These are phyloP conservation scores for Adrianichthys oophorus DNA, from an alignment of 2,797 vertebrate species.

Conservation along the genomic window DNA sequence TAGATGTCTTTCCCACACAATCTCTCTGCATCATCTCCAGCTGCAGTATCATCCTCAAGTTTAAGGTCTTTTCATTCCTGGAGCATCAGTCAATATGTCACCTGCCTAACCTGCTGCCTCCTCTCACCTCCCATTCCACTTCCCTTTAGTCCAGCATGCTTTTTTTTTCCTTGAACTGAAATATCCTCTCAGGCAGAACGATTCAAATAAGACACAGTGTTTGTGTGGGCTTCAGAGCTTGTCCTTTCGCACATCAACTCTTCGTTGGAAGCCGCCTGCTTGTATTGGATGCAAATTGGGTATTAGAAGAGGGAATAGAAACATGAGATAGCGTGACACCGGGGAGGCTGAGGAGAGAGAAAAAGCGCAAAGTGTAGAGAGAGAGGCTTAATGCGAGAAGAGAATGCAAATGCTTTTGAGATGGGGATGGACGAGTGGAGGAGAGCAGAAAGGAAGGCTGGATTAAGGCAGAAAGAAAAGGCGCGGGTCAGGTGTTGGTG, in stretches of 20 bases:
- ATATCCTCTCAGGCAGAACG: slow-evolving; percentile 27
- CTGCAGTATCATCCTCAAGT: slow-evolving; percentile 29
- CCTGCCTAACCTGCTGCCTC: slow-evolving; percentile 38
- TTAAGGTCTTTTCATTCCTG: slow-evolving; percentile 44
- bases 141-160: slow-evolving; percentile 5
- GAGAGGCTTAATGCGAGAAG: slow-evolving; percentile 60
- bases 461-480: slow-evolving; percentile 60
- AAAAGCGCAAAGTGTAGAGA: slow-evolving; percentile 53
- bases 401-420: slow-evolving; percentile 77
- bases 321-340: slow-evolving; percentile 58
- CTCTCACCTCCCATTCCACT: slow-evolving; percentile 19
- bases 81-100: slow-evolving; percentile 44
- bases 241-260: slow-evolving; percentile 47
- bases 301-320: slow-evolving; percentile 65
- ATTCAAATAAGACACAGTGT: slow-evolving; percentile 50
- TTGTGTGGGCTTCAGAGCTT: slow-evolving; percentile 47
- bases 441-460: slow-evolving; percentile 47
- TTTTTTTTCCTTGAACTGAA: slow-evolving; percentile 36
- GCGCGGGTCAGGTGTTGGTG: slow-evolving; percentile 71
- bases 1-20: slow-evolving; percentile 15
- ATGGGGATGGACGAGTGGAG: slow-evolving; percentile 47
- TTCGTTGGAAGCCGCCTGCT: slow-evolving; percentile 54
- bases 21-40: slow-evolving; percentile 20
- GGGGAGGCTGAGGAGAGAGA: slow-evolving; percentile 49
- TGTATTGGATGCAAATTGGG: slow-evolving; percentile 76